Base-by-base conservation (phyloP, 2,797 vertebrate species). In the Pteronotus mesoamericanus region DNA sequence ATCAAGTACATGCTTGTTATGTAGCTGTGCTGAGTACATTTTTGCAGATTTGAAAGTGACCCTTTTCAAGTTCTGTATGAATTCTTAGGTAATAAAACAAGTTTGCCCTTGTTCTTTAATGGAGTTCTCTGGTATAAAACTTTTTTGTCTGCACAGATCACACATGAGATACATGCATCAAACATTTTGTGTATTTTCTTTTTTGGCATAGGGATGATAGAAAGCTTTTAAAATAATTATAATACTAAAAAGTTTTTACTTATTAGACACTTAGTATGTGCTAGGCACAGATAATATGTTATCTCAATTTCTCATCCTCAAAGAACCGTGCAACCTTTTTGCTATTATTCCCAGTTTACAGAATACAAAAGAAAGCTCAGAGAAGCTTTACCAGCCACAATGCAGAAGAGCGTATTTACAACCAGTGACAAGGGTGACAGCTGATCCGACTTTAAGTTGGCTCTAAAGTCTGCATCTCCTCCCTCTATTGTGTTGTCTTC, bases 41-140 rank as follows among this genome's bases (percentile, higher is more conserved):
- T 96, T 82, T 94, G 55, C 46, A 95, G 82, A 92, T 87, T 85
- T 90, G 15, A 88, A 90, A 80, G 39, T 21, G 89, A 86, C 5
- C 1, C 2, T 55, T 87, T 90, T 91, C 69, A 89, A 55, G 78
- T 80, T 74, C 53, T 74, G 4, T 51, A 78, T 94, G 82, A 89
- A 86, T 85, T 88, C 44, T 95, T 93, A 77, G 55, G 55, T 48
- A 93, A 59, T 32, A 71, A 72, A 34, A 75, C 61, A 57, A 46
- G 10, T 85, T 71, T 84, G 64, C 24, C 37, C 79, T 79, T 94
- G 51, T 89, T 92, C 42, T 86, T 22, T 86, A 46, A 84, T 55
- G 57, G 34, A 83, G 48, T 84, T 90, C 26, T n/a, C n/a, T 26
- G 59, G 37, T 86, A 69, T 82, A 86, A 95, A 96, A 78, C 2